These are phyloP conservation scores for Andrena minutula DNA, from an alignment of 2,888 invertebrate species.

Conservation along the genomic window DNA sequence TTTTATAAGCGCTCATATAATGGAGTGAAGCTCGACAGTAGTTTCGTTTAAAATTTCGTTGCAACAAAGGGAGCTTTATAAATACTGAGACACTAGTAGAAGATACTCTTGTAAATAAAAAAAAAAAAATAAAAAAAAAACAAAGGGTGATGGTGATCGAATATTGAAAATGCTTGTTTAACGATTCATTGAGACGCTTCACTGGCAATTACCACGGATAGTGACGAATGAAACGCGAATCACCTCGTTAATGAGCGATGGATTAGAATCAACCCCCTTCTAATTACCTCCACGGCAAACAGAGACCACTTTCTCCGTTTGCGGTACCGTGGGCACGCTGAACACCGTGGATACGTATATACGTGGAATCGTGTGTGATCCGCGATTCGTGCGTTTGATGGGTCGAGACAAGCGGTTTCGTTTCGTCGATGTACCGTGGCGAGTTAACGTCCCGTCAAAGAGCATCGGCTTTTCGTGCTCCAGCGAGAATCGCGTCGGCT, in stretches of 20 bases:
- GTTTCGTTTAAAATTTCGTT: too few relatives aligned
- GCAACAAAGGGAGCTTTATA: too few relatives aligned
- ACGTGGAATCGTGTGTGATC: background rate
- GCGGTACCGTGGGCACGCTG: background rate
- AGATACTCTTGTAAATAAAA: too few relatives aligned
- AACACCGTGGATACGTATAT: background rate
- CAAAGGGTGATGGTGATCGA: too few relatives aligned
- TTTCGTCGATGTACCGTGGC: conserved; percentile 20
- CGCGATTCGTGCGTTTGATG: background rate
- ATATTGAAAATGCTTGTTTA: background rate
- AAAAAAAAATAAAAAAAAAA: too few relatives aligned
- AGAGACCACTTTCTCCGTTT: conserved; percentile 16
- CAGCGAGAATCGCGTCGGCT: too few relatives aligned
- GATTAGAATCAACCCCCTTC: conserved; percentile 5
- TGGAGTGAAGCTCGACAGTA: too few relatives aligned
- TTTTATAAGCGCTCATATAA: too few relatives aligned
- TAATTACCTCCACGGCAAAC: background rate
- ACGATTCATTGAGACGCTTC: background rate
- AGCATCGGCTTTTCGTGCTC: background rate
- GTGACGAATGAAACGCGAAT: background rate
- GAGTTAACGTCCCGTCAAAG: conserved; percentile 23
- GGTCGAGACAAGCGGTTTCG: conserved; percentile 13
- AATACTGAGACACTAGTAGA: too few relatives aligned
- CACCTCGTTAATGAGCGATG: background rate
- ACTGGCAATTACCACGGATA: too few relatives aligned